Percentiles rank a stretch among this genome's conserved stretches.
phyloP scores from a whole-genome alignment of 1,140 invertebrate genomes.

The Drosophila nebulosa region DNA sequence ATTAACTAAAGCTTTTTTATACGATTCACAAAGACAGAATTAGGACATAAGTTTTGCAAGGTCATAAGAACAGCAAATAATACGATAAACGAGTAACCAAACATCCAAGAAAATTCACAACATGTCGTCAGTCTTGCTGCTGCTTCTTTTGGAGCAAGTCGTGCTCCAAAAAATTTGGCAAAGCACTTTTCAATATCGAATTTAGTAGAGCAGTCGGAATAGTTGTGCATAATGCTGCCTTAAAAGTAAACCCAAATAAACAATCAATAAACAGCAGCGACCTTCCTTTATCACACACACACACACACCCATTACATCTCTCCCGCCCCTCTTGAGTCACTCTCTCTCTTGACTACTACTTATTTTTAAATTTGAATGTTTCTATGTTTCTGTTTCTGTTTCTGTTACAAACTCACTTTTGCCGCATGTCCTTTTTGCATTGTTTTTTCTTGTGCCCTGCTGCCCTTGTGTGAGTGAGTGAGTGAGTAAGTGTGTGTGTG shows the following conservation, averaged over 20 bases:
- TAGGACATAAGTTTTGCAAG: no score
- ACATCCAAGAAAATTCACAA: no score
- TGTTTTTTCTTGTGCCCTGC: slow-evolving; percentile 41
- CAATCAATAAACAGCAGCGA: not conserved
- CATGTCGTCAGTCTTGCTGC: no score
- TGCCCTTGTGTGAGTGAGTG: slow-evolving; percentile 13
- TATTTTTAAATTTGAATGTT: not conserved
- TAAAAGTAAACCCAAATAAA: not conserved
- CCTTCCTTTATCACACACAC: not conserved
- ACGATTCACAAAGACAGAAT: no score
- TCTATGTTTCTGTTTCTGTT: slow-evolving; percentile 4
- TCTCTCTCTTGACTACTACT: not conserved
- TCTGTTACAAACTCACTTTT: slow-evolving; percentile 14
- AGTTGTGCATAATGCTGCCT: not conserved
- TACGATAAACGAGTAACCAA: no score
- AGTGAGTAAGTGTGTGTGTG: slow-evolving; percentile 6
- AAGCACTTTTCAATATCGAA: not conserved
- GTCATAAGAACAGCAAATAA: no score
- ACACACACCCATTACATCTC: no score
- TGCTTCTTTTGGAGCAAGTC: no score
- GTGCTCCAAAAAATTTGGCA: no score
- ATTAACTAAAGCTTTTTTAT: no score
- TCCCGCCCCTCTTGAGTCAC: not conserved
- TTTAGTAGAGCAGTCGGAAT: not conserved
- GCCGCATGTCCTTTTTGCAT: slow-evolving; percentile 19